A percentile compares a stretch with the other conserved stretches of the same genome.
Conservation (phyloP, 2,113 vertebrate species). For the Trachemys scripta region DNA sequence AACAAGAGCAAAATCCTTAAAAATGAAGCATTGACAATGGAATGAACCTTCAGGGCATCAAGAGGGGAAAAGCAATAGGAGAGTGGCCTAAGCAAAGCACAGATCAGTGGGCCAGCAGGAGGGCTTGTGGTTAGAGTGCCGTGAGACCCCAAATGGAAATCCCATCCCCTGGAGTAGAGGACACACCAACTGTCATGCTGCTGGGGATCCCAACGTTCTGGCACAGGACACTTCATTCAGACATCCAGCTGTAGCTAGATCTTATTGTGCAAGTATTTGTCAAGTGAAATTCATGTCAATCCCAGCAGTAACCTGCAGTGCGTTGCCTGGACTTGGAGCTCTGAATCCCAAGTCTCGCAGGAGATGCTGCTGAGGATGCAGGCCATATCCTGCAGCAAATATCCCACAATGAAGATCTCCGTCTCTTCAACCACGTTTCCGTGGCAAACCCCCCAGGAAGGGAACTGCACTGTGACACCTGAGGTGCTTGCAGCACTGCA, state of each 20-base stretch:
- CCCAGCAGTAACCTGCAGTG: neutral
- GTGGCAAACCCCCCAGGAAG: neutral
- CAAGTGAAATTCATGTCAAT: neutral
- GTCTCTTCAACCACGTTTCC: neutral
- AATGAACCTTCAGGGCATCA: neutral
- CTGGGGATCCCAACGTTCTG: neutral
- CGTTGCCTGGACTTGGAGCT: neutral
- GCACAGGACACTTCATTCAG: neutral
- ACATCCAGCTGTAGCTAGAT: neutral
- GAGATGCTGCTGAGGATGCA: neutral
- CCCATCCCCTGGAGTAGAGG: neutral
- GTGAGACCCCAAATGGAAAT: neutral
- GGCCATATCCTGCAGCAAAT: neutral
- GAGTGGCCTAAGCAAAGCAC: neutral
- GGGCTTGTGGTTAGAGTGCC: neutral
- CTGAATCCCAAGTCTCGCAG: neutral
- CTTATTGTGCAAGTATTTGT: neutral
- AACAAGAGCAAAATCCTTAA: neutral
- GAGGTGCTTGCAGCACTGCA: neutral
- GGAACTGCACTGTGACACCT: neutral
- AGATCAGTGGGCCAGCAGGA: neutral
- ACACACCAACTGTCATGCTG: neutral
- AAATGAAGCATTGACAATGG: neutral
- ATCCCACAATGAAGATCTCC: neutral
- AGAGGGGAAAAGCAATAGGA: neutral